Evolutionary conservation across 2,113 vertebrate genomes (phyloP).

Genomic region (Aegithalos caudatus): DNA sequence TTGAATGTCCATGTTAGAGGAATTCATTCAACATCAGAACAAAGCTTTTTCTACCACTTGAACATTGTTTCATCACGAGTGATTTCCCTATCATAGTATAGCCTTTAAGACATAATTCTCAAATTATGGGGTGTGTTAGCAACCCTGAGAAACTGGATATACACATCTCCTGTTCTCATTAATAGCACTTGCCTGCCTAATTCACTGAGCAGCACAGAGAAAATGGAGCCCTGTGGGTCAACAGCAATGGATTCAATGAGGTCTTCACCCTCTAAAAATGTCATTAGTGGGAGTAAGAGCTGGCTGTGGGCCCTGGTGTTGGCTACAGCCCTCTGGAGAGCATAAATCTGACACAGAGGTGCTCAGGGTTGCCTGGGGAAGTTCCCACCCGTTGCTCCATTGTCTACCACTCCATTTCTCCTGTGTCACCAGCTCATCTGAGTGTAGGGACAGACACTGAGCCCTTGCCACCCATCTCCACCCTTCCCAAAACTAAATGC

Average conservation of each 20-base stretch:
- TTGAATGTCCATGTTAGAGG: neutral
- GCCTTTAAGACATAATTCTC: constrained; percentile 46
- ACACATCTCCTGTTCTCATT: constrained; percentile 46
- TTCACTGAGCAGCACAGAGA: constrained; percentile 17
- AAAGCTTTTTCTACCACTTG: constrained; percentile 16
- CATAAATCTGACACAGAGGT: neutral
- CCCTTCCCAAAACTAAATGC: neutral
- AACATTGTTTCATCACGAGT: constrained; percentile 21
- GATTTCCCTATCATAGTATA: constrained; percentile 18
- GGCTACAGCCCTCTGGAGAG: neutral
- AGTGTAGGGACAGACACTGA: neutral
- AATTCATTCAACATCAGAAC: constrained; percentile 30
- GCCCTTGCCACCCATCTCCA: neutral
- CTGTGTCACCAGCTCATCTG: neutral
- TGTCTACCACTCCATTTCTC: rapidly evolving
- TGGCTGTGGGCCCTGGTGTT: neutral
- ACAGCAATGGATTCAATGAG: constrained; percentile 44
- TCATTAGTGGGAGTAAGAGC: constrained; percentile 53
- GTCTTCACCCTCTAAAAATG: constrained; percentile 57
- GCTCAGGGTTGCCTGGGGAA: neutral
- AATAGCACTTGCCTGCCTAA: constrained; percentile 51
- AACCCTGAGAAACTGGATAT: constrained; percentile 31
- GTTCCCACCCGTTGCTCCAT: neutral
- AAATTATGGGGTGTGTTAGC: constrained; percentile 49
- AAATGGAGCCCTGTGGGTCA: constrained; percentile 48